These are phyloP conservation scores for Sicus ferrugineus DNA, from an alignment of 2,888 invertebrate genomes.

Conservation along the genomic window DNA sequence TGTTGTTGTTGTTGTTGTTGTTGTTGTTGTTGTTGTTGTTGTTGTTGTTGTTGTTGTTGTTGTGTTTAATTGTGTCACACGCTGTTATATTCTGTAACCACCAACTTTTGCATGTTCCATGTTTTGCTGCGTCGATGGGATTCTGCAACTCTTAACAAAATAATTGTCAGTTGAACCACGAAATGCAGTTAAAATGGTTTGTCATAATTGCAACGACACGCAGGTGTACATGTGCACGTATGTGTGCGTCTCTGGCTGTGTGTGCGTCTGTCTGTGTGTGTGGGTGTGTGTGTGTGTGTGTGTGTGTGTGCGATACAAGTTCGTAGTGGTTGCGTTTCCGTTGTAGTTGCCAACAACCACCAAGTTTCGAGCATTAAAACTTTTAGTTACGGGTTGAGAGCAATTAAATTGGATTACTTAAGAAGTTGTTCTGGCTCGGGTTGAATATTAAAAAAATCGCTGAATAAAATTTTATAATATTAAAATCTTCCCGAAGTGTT, in stretches of 20 bases:
- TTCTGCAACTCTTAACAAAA: background rate
- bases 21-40: too few relatives aligned
- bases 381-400: conserved; percentile 1
- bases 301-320: background rate
- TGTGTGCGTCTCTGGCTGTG: too few relatives aligned
- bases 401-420: background rate
- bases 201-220: background rate
- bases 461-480: too few relatives aligned
- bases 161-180: conserved; percentile 2
- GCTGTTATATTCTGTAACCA: too few relatives aligned
- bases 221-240: background rate
- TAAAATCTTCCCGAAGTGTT: too few relatives aligned
- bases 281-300: conserved; percentile 2
- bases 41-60: too few relatives aligned
- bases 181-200: conserved; percentile 2
- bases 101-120: background rate
- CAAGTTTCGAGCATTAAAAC: background rate
- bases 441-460: too few relatives aligned
- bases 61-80: background rate
- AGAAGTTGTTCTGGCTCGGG: background rate
- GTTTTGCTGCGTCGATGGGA: background rate
- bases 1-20: conserved; percentile 5
- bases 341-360: background rate
- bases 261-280: background rate
- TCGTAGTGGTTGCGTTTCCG: background rate